Conservation (phyloP, 2,888 invertebrate species). For the Clivina fossor region DNA sequence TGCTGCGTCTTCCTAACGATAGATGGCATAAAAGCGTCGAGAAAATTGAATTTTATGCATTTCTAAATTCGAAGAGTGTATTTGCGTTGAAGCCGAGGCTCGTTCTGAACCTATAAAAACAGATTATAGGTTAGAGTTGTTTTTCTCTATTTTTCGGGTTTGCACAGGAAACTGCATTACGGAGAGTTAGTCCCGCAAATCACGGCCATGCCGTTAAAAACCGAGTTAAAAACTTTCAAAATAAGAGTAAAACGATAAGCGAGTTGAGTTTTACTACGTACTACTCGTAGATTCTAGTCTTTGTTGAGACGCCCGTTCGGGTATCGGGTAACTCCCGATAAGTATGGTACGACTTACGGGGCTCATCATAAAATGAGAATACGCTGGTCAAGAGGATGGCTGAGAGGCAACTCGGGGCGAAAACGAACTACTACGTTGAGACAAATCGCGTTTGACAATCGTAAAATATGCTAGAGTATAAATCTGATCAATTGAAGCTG, state of each 20-base stretch:
- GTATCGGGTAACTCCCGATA: too few species aligned
- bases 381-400: conserved; percentile 24
- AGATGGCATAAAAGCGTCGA: too few species aligned
- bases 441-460: conserved; percentile 18
- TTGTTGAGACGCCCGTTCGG: too few species aligned
- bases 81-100: conserved; percentile 16
- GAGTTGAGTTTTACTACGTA: conserved; percentile 16
- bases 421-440: conserved; percentile 21
- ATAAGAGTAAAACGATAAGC: conserved; percentile 21
- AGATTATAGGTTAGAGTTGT: conserved; percentile 9
- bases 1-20: too few species aligned
- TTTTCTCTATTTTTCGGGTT: neutral
- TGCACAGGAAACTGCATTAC: conserved; percentile 20
- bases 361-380: conserved; percentile 23
- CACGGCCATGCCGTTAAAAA: conserved; percentile 19
- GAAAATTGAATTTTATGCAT: conserved; percentile 23
- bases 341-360: conserved; percentile 17
- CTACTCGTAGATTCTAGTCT: conserved; percentile 10
- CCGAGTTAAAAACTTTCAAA: too few species aligned
- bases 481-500: conserved; percentile 17
- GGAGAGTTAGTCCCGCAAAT: conserved; percentile 9
- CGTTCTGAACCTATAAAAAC: conserved; percentile 16
- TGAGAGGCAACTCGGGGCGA: conserved; percentile 13
- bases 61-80: conserved; percentile 13
- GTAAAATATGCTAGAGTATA: conserved; percentile 16